These are phyloP conservation scores for Aspiorhynchus laticeps DNA, from an alignment of 2,113 vertebrate genomes.

Conservation along the genomic window DNA sequence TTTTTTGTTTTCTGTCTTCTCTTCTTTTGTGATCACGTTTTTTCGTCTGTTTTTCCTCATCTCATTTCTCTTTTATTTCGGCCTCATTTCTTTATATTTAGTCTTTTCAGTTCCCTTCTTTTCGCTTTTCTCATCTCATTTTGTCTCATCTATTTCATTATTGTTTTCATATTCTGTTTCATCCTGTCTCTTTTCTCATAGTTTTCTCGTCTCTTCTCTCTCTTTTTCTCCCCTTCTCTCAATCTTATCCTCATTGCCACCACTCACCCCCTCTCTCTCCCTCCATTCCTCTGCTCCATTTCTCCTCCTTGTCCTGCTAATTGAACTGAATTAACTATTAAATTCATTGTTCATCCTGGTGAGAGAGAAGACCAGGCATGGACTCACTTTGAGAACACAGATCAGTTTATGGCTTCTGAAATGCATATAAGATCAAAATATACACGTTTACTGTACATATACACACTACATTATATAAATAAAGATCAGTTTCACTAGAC, in stretches of 20 bases:
- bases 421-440: not conserved
- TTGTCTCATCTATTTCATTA: not conserved
- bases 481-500: slow-evolving; percentile 37
- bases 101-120: not conserved
- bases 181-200: not conserved
- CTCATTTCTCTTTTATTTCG: not conserved
- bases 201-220: not conserved
- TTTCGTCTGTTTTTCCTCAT: not conserved
- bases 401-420: not conserved
- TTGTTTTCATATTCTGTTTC: not conserved
- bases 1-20: not conserved
- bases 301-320: slow-evolving; percentile 42
- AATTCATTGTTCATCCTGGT: slow-evolving; percentile 30
- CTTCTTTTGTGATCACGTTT: not conserved
- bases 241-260: not conserved
- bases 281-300: slow-evolving; percentile 27
- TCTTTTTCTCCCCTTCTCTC: slow-evolving; percentile 1
- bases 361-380: slow-evolving; percentile 18
- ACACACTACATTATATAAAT: slow-evolving; percentile 2
- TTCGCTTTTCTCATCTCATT: not conserved
- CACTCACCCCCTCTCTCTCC: not conserved
- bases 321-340: slow-evolving; percentile 56
- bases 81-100: not conserved
- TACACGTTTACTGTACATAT: not conserved
- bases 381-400: not conserved